Conservation (phyloP, 2,113 vertebrate genomes). For the Hydrochoerus hydrochaeris region DNA sequence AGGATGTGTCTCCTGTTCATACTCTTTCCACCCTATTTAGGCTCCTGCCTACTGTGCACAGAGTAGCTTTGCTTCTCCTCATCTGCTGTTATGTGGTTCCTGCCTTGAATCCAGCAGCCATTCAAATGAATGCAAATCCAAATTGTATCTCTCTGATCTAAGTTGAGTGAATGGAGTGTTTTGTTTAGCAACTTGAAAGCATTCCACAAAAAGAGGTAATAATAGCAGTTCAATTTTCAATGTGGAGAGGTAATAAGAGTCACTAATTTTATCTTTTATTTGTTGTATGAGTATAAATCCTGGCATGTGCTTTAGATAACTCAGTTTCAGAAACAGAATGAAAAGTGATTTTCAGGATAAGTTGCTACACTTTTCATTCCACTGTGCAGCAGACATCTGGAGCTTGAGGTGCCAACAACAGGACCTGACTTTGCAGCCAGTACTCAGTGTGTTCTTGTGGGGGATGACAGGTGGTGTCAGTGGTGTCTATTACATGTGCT, state of each 20-base stretch:
- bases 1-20: neutral
- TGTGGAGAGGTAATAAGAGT: neutral
- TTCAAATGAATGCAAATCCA: neutral
- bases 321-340: neutral
- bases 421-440: neutral
- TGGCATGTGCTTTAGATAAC: neutral
- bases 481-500: neutral
- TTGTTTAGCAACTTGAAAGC: neutral
- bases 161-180: neutral
- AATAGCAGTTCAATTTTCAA: neutral
- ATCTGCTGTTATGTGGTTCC: neutral
- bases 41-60: neutral
- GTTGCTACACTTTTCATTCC: neutral
- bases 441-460: rapidly evolving
- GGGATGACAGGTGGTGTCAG: neutral
- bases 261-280: neutral
- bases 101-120: neutral
- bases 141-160: neutral
- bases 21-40: neutral
- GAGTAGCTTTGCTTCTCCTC: neutral
- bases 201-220: neutral
- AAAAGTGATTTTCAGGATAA: neutral
- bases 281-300: neutral
- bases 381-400: neutral
- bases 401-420: neutral